Evolutionary conservation across 1,140 invertebrate species (phyloP), one percentile per base, ranked within the genome.

Genomic region (Drosophila jambulina): DNA sequence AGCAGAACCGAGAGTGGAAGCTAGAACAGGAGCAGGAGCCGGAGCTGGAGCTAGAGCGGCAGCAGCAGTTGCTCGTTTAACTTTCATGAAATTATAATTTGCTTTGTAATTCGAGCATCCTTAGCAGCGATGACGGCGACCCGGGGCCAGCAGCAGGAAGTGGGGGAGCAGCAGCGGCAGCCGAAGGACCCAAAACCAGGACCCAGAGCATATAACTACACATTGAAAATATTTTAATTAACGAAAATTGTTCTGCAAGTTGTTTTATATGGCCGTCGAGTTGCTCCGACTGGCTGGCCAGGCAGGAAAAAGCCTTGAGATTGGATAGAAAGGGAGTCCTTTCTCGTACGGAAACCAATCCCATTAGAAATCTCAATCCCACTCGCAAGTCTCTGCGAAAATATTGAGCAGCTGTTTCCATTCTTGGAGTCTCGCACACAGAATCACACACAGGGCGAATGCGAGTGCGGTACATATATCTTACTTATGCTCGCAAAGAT

Each of bases 1-100:
- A 49, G 15, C 34, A 42, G 32, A 69, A 63, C 67, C 40, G 10
- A 19, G 15, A 48, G 21, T 34, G 25, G 53, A 4, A 49, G 59
- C 48, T 48, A 49, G 57, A 78, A 45, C 17, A 38, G 19, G n/a
- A 83, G 71, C 72, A n/a, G 61, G 23, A 53, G 58, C 48, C 23
- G 36, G 32, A 69, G 56, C n/a, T 10, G 19, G 15, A 76, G 56
- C 27, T 32, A 34, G 49, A 59, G 61, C 57, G 29, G 57, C 21
- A 12, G 57, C 21, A 58, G 78, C 69, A 91, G 80, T 91, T 84
- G 84, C 88, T 87, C 87, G 88, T 91, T 91, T 91, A 91, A 91
- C 87, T 91, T 91, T 91, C 87, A 91, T 91, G 88, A 91, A 91
- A 91, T 91, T 91, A 91, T 91, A 91, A 91, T 91, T 91, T 91